Percentiles rank a stretch among this genome's conserved stretches.
These are phyloP conservation scores for Megalopta genalis DNA, from an alignment of 1,140 invertebrate genomes.

Conservation along the genomic window DNA sequence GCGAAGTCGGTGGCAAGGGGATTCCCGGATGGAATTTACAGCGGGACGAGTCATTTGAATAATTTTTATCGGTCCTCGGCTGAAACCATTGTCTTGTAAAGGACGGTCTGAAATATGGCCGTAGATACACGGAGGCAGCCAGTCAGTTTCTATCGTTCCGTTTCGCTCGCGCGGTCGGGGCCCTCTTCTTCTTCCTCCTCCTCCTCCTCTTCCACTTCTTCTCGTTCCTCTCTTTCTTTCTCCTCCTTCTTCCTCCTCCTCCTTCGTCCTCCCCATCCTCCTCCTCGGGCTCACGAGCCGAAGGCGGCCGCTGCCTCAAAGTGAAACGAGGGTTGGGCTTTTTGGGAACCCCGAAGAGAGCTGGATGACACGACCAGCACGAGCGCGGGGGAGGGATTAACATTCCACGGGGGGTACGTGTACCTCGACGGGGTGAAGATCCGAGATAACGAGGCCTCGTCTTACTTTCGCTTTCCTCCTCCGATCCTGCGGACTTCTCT, in stretches of 20 bases:
- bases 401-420: constrained; percentile 69
- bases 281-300: background rate
- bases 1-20: constrained; percentile 30
- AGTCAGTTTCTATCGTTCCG: constrained; percentile 26
- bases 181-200: background rate
- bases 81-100: constrained; percentile 77
- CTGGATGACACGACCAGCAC: constrained; percentile 8
- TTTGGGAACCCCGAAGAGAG: constrained; percentile 48
- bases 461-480: constrained; percentile 31
- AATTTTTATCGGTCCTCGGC: constrained; percentile 72
- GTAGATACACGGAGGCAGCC: constrained; percentile 67
- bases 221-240: background rate
- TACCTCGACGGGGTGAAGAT: constrained; percentile 59
- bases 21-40: constrained; percentile 68
- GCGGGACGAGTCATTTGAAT: constrained; percentile 68
- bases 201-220: background rate
- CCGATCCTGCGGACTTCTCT: background rate
- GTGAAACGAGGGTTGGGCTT: constrained; percentile 53
- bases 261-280: constrained; percentile 11
- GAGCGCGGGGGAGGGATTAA: constrained; percentile 31
- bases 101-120: constrained; percentile 70
- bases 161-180: constrained; percentile 37
- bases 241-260: background rate
- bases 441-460: constrained; percentile 59
- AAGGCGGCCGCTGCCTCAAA: constrained; percentile 50